Percentiles rank a stretch among this genome's conserved stretches.
phyloP scores from a whole-genome alignment of 1,140 invertebrate genomes.

The Drosophila ambigua region DNA sequence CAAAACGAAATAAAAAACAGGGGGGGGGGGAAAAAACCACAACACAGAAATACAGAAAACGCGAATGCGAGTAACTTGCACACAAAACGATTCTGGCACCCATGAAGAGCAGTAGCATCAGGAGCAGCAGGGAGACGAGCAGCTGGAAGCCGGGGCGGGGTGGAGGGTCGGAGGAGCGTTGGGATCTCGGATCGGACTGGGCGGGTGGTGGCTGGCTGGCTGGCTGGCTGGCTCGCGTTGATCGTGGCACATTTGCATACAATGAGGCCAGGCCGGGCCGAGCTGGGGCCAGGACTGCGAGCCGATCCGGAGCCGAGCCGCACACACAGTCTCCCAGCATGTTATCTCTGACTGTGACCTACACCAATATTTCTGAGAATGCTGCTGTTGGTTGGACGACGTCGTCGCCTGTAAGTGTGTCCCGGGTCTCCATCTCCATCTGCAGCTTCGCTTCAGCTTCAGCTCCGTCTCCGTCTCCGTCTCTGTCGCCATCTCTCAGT shows the following conservation, averaged over 20 bases:
- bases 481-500: constrained; percentile 26
- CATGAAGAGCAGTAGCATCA: constrained; percentile 63
- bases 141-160: constrained; percentile 10
- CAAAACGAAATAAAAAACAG: constrained; percentile 5
- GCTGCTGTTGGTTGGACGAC: constrained; percentile 68
- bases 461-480: neutral
- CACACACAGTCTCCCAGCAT: constrained; percentile 51
- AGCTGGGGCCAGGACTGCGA: constrained; percentile 24
- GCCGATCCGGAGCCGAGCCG: constrained; percentile 14
- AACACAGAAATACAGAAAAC: constrained; percentile 41
- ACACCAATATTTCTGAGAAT: constrained; percentile 84
- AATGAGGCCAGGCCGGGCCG: constrained; percentile 75
- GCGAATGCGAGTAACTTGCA: constrained; percentile 57
- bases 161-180: constrained; percentile 25
- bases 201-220: constrained; percentile 63
- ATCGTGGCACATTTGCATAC: constrained; percentile 84
- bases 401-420: constrained; percentile 81
- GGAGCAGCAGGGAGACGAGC: neutral
- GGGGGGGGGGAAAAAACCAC: neutral
- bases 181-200: constrained; percentile 58
- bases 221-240: constrained; percentile 47
- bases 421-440: constrained; percentile 52
- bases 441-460: constrained; percentile 13
- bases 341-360: constrained; percentile 84
- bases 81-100: constrained; percentile 82